A percentile compares a stretch with the other conserved stretches of the same genome.
These are phyloP conservation scores for Augochlora pura DNA, from an alignment of 1,140 invertebrate species.

Conservation along the genomic window DNA sequence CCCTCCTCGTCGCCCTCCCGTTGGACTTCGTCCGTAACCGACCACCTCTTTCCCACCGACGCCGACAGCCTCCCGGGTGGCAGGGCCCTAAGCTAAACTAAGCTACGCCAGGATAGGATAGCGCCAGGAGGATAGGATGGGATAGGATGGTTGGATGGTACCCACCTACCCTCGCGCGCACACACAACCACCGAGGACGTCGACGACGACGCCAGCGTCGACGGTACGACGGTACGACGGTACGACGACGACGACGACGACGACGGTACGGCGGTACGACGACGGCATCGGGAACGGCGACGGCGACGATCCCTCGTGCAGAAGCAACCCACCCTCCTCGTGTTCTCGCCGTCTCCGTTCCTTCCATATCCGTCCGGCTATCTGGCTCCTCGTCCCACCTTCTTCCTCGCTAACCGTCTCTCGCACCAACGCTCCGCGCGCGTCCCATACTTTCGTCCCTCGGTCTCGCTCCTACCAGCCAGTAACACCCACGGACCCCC, in stretches of 20 bases:
- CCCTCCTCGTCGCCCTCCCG: constrained; percentile 46
- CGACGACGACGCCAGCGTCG: constrained; percentile 40
- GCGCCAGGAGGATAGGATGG: constrained; percentile 67
- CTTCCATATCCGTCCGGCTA: constrained; percentile 43
- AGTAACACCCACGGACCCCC: constrained; percentile 70
- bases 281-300: constrained; percentile 28
- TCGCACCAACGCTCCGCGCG: constrained; percentile 24
- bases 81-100: constrained; percentile 76
- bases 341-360: constrained; percentile 55
- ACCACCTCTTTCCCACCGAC: constrained; percentile 27
- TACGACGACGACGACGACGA: constrained; percentile 47
- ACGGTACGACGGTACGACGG: constrained; percentile 26
- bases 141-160: constrained; percentile 57
- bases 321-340: constrained; percentile 56
- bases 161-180: constrained; percentile 57
- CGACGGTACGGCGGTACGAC: constrained; percentile 41
- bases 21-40: constrained; percentile 27
- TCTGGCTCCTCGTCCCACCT: constrained; percentile 45
- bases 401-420: constrained; percentile 47
- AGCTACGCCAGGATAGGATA: constrained; percentile 73
- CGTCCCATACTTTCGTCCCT: constrained; percentile 45
- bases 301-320: constrained; percentile 59
- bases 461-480: constrained; percentile 48
- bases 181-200: constrained; percentile 56
- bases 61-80: constrained; percentile 54